Evolutionary conservation across 2,888 invertebrate species (phyloP).

Genomic region (Gastracanthus pulcherrimus): DNA sequence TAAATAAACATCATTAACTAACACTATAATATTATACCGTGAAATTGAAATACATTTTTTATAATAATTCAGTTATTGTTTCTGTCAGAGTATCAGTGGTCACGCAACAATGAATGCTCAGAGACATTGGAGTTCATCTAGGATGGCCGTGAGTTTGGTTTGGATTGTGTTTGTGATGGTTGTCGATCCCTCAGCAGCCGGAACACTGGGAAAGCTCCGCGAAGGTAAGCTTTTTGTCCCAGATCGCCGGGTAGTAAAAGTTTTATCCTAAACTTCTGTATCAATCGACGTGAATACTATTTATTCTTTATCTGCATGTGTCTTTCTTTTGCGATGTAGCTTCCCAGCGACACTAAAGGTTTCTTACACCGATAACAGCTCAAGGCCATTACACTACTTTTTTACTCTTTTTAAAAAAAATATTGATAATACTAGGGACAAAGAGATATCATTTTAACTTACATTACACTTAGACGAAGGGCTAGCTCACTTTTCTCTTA

Average conservation of each 20-base stretch:
- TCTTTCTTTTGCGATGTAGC: too few species aligned
- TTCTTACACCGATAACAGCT: too few species aligned
- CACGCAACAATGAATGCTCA: constrained; percentile 69
- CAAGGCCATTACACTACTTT: too few species aligned
- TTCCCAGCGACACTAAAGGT: too few species aligned
- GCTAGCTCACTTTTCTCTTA: too few species aligned
- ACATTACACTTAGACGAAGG: too few species aligned
- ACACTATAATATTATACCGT: too few species aligned
- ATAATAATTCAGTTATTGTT: constrained; percentile 57
- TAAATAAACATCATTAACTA: not conserved
- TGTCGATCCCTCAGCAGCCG: constrained; percentile 67
- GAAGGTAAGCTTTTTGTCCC: constrained; percentile 70
- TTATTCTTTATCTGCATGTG: constrained; percentile 56
- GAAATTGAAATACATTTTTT: too few species aligned
- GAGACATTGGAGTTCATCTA: constrained; percentile 65
- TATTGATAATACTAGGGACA: too few species aligned
- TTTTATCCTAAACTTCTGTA: constrained; percentile 58
- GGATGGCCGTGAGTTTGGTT: constrained; percentile 66
- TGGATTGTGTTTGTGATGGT: constrained; percentile 66
- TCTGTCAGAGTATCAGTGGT: not conserved
- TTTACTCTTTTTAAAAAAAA: too few species aligned
- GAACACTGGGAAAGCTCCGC: constrained; percentile 74
- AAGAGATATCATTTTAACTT: too few species aligned
- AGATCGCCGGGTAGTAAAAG: constrained; percentile 55
- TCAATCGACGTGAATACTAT: constrained; percentile 58